Conservation (phyloP, 2,113 vertebrate species). For the Lampris megalopsis region DNA sequence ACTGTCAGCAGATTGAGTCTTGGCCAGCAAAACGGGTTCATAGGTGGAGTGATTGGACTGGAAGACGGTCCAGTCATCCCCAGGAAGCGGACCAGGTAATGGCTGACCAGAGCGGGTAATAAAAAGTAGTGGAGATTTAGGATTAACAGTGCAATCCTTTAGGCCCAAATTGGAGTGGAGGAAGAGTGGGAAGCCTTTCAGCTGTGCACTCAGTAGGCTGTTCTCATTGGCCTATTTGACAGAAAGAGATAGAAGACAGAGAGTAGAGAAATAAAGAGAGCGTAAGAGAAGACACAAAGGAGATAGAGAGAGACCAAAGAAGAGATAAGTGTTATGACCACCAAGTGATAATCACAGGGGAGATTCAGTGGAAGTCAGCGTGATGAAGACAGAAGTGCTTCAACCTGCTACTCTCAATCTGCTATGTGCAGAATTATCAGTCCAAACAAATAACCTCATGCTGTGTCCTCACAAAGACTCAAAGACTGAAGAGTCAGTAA, state of each 20-base stretch:
- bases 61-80: slow-evolving; percentile 98
- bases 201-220: slow-evolving; percentile 96
- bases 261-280: neutral
- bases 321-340: slow-evolving; percentile 47
- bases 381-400: slow-evolving; percentile 59
- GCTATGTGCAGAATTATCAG: slow-evolving; percentile 44
- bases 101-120: slow-evolving; percentile 93
- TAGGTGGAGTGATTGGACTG: slow-evolving; percentile 98
- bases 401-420: slow-evolving; percentile 72
- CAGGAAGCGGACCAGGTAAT: slow-evolving; percentile 91
- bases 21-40: slow-evolving; percentile 93
- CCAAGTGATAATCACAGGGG: too few species aligned
- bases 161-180: slow-evolving; percentile 96
- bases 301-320: slow-evolving; percentile 60
- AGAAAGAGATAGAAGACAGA: slow-evolving; percentile 27
- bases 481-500: slow-evolving; percentile 28
- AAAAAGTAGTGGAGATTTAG: slow-evolving; percentile 94
- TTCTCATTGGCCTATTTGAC: slow-evolving; percentile 93
- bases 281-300: slow-evolving; percentile 48
- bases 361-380: too few species aligned
- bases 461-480: slow-evolving; percentile 50
- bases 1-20: slow-evolving; percentile 93
- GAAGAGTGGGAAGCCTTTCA: slow-evolving; percentile 97
- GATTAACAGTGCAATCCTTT: slow-evolving; percentile 96
- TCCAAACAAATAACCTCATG: slow-evolving; percentile 62